Base-by-base conservation (phyloP, 2,888 invertebrate species). In the Xanthia togata region DNA sequence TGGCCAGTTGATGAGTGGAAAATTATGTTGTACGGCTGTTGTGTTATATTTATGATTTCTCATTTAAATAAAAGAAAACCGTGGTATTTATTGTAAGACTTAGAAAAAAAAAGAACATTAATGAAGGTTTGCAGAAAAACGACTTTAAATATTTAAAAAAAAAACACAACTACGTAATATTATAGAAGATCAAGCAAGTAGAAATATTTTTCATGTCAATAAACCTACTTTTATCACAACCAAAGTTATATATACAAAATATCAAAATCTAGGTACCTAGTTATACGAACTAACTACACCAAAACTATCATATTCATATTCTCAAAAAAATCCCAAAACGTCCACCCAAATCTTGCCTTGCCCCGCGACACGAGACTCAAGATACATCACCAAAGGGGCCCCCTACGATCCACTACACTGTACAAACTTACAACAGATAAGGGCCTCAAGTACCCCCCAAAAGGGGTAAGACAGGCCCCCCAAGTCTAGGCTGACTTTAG, bases 391-490 rank as follows among this genome's bases (percentile, higher is more conserved):
- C 92, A 93, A 95, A 96, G 95, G 94, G 77, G 94, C 93, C 95
- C 95, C 95, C 95, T 95, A 95, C 95, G 94, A 95, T 93, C 94
- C 95, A 96, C 96, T 96, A 95, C 95, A 92, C 93, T 96, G 94
- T 95, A 96, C 96, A 96, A 96, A 96, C 96, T 96, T 96, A 95
- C 94, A 92, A 94, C 95, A 95, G 96, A 96, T 96, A 96, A 96
- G 96, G 96, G 95, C 90, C 90, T 93, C 92, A 94, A 96, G 96
- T 94, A 94, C 95, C 95, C 95, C 96, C 96, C 93, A 95, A 96
- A 96, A 96, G 96, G 96, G 96, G 96, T 95, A 96, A 96, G 96
- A 96, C 94, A 94, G 91, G 89, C 95, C 92, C 94, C 95, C 94
- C 94, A 95, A 92, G 92, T 93, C 95, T 88, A 86, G 83, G 86